Evolutionary conservation across 2,113 vertebrate species (phyloP).

Genomic region (Rhinoderma darwinii): DNA sequence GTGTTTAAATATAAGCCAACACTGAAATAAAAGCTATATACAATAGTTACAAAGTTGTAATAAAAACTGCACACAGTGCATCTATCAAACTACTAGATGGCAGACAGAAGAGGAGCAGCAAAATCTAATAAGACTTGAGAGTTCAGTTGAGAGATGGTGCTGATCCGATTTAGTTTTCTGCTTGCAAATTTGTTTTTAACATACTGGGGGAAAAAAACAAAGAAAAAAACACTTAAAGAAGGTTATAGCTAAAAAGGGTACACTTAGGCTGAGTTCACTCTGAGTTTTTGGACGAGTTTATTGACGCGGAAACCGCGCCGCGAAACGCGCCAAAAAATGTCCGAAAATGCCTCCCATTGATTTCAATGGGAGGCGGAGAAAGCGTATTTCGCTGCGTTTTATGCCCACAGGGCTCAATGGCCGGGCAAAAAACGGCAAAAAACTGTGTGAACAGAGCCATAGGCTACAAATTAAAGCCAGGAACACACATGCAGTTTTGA

Average conservation of each 20-base stretch:
- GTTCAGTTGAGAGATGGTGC: constrained; percentile 82
- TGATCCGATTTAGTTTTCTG: constrained; percentile 82
- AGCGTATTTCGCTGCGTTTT: too few species aligned
- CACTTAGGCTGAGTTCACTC: too few species aligned
- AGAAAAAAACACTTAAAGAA: not conserved
- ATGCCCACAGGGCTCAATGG: too few species aligned
- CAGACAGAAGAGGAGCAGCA: constrained; percentile 65
- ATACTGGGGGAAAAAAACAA: constrained; percentile 72
- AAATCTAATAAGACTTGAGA: constrained; percentile 71
- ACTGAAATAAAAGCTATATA: constrained; percentile 4
- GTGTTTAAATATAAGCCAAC: not conserved
- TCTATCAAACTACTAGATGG: not conserved
- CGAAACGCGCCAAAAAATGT: too few species aligned
- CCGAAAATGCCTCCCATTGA: too few species aligned
- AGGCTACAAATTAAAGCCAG: too few species aligned
- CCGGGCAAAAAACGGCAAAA: too few species aligned
- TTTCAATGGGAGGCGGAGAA: too few species aligned
- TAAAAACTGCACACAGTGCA: not conserved
- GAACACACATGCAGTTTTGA: too few species aligned
- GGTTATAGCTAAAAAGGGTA: not conserved
- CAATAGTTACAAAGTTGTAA: not conserved
- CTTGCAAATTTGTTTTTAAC: constrained; percentile 88
- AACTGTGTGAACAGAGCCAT: too few species aligned
- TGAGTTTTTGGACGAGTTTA: too few species aligned
- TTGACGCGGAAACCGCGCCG: too few species aligned